Conservation (phyloP, 2,888 invertebrate species). For the Pyrrhosoma nymphula region DNA sequence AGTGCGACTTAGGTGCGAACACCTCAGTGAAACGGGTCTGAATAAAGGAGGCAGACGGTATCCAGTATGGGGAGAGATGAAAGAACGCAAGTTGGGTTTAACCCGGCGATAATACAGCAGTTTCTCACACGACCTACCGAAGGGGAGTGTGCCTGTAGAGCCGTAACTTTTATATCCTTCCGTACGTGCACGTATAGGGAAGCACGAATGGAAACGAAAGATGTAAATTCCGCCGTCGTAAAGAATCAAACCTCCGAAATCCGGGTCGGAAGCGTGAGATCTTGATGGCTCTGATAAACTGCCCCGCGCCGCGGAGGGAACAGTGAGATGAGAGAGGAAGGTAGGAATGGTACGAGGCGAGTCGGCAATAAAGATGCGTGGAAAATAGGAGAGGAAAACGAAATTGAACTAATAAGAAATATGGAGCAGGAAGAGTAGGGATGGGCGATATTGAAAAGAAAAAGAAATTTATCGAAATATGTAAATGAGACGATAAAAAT, state of each 20-base stretch:
- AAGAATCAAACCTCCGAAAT: background rate
- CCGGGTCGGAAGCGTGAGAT: background rate
- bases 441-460: background rate
- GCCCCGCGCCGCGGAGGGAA: background rate
- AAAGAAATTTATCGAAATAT: background rate
- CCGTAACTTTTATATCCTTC: background rate
- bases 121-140: background rate
- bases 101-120: background rate
- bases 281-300: background rate
- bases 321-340: background rate
- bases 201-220: background rate
- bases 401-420: background rate
- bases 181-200: background rate
- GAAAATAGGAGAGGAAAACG: background rate
- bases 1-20: no score
- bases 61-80: background rate
- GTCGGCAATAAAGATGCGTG: background rate
- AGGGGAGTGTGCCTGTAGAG: background rate
- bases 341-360: background rate
- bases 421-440: background rate
- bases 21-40: no score
- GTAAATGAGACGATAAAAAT: background rate
- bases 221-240: slow-evolving; percentile 19
- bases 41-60: no score
- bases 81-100: background rate